phyloP scores from a whole-genome alignment of 1,140 invertebrate species.

The Rhopalosiphum maidis region DNA sequence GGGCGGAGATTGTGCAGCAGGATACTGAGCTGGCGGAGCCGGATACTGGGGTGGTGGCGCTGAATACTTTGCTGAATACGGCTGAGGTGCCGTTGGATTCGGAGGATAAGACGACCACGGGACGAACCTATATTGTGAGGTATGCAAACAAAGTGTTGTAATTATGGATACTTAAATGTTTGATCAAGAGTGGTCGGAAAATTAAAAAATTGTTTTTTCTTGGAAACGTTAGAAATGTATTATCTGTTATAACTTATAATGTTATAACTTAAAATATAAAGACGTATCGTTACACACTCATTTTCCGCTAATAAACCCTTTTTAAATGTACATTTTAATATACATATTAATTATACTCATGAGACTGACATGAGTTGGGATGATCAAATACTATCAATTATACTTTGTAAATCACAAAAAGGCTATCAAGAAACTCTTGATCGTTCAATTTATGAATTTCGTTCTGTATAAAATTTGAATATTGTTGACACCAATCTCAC shows the following conservation, averaged over 20 bases:
- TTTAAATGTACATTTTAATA: too few species aligned
- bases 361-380: too few species aligned
- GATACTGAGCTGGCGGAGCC: background rate
- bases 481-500: background rate
- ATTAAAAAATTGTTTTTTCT: background rate
- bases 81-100: background rate
- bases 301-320: background rate
- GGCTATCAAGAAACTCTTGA: background rate
- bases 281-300: background rate
- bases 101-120: background rate
- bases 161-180: background rate
- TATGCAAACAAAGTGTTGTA: background rate
- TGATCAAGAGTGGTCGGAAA: background rate
- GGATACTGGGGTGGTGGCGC: background rate
- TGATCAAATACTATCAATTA: background rate
- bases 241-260: background rate
- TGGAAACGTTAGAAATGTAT: background rate
- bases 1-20: background rate
- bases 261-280: background rate
- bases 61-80: background rate
- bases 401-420: background rate
- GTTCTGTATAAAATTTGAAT: background rate
- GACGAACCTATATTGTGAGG: background rate
- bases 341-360: background rate
- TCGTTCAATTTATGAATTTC: background rate